These are phyloP conservation scores for Trinectes maculatus DNA, from an alignment of 2,113 vertebrate genomes.

Conservation along the genomic window DNA sequence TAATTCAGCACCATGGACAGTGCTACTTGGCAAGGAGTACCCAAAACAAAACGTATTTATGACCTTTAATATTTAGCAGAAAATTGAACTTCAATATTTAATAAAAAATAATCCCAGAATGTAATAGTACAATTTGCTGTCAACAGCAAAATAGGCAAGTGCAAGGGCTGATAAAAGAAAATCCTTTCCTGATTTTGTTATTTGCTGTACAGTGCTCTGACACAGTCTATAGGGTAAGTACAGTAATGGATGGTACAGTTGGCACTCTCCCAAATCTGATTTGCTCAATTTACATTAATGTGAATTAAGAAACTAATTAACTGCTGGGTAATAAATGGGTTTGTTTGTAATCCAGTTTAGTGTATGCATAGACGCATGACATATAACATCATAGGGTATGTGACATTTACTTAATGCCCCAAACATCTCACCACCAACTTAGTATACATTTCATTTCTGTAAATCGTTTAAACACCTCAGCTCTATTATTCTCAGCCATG, in stretches of 20 bases:
- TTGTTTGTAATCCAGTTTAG: too few species aligned
- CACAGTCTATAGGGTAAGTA: neutral
- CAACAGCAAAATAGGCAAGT: too few species aligned
- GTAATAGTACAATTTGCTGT: too few species aligned
- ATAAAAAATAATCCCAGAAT: too few species aligned
- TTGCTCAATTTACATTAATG: neutral
- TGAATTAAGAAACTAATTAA: neutral
- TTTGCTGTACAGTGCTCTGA: neutral
- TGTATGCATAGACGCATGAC: neutral
- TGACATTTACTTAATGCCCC: slow-evolving; percentile 12
- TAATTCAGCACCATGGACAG: too few species aligned
- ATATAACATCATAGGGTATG: neutral
- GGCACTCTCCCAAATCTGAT: neutral
- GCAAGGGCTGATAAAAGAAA: too few species aligned
- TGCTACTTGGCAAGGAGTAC: too few species aligned
- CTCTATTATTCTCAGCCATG: neutral
- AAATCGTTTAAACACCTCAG: slow-evolving; percentile 3
- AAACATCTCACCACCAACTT: slow-evolving; percentile 1
- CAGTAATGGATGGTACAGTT: neutral
- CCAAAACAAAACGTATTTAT: too few species aligned
- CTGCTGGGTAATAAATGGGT: neutral
- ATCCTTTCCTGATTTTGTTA: too few species aligned
- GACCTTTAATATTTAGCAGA: too few species aligned
- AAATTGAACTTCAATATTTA: too few species aligned
- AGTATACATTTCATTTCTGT: neutral